Conservation (phyloP, 2,113 vertebrate genomes). For the Oreochromis tanganicae region DNA sequence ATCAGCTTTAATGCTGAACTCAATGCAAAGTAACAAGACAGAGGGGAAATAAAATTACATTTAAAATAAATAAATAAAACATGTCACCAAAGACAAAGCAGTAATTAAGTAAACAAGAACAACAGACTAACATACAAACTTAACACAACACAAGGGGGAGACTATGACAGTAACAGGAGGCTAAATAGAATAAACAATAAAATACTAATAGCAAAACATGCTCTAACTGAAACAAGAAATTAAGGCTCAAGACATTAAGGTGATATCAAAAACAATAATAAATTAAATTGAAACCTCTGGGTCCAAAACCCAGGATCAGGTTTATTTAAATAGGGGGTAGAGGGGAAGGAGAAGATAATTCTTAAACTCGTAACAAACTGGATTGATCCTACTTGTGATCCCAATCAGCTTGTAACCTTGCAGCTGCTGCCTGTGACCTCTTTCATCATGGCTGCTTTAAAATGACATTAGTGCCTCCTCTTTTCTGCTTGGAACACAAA, state of each 20-base stretch:
- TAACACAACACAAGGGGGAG: neutral
- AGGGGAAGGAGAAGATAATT: neutral
- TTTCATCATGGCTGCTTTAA: neutral
- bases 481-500: neutral
- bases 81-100: neutral
- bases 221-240: neutral
- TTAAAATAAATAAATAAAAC: neutral
- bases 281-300: neutral
- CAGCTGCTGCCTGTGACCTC: neutral
- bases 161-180: neutral
- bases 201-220: neutral
- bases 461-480: conserved; percentile 26
- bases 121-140: neutral
- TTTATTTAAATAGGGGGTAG: neutral
- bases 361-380: neutral
- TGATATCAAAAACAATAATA: neutral
- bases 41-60: neutral
- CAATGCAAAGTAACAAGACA: neutral
- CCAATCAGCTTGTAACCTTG: conserved; percentile 10
- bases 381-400: neutral
- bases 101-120: neutral
- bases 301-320: neutral
- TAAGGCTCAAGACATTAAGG: neutral
- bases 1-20: neutral
- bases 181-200: neutral